These are phyloP conservation scores for Caenorhabditis zanzibari DNA, from an alignment of 2,888 invertebrate species.

Conservation along the genomic window DNA sequence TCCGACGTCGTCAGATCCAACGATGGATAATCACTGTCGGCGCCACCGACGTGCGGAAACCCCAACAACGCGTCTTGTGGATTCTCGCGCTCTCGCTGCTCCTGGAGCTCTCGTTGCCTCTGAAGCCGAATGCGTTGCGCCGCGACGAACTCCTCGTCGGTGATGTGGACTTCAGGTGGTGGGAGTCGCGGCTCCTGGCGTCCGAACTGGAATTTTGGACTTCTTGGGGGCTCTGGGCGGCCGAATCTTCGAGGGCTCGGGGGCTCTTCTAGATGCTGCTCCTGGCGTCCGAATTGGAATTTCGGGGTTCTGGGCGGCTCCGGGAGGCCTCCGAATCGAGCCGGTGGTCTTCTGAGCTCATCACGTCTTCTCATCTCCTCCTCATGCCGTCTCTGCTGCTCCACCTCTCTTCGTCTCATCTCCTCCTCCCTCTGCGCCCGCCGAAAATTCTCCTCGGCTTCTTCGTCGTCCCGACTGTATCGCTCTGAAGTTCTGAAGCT, in stretches of 20 bases:
- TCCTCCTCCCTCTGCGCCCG: conserved; percentile 5
- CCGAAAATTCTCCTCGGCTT: background rate
- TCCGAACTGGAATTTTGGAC: background rate
- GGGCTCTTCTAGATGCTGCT: background rate
- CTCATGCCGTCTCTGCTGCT: background rate
- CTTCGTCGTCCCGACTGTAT: background rate
- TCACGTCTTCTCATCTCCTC: background rate
- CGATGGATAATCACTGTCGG: conserved; percentile 7
- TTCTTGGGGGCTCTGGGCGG: background rate
- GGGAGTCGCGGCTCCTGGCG: background rate
- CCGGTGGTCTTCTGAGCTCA: too few relatives aligned
- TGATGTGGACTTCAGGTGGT: background rate
- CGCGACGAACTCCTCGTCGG: conserved; percentile 1
- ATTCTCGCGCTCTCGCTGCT: background rate
- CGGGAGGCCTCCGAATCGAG: too few relatives aligned
- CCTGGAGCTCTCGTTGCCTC: background rate
- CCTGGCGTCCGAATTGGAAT: background rate
- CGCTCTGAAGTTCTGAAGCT: background rate
- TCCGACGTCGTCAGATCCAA: conserved; percentile 1
- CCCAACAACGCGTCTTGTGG: conserved; percentile 7
- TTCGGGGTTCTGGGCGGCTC: too few relatives aligned
- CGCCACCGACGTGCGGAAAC: conserved; percentile 24
- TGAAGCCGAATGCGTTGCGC: background rate
- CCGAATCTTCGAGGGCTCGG: background rate
- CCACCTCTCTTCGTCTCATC: background rate